Evolutionary conservation across 2,888 invertebrate genomes (phyloP).

Genomic region (Nemurella pictetii): DNA sequence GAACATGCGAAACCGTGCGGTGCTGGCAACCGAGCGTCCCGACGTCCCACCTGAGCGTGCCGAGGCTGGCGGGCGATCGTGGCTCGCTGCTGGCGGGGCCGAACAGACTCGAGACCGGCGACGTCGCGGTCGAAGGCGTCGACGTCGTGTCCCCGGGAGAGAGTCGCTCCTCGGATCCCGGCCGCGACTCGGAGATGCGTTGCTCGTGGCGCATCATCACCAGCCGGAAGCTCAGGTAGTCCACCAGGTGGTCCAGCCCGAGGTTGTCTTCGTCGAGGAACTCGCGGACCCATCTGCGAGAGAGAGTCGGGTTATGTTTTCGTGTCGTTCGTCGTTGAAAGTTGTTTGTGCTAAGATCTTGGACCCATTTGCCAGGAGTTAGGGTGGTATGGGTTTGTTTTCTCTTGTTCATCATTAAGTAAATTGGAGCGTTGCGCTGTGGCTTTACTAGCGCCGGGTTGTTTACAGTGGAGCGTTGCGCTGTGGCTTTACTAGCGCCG

Average conservation of each 20-base stretch:
- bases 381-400: too few relatives aligned
- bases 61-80: not conserved
- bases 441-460: too few relatives aligned
- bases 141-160: constrained; percentile 40
- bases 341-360: too few relatives aligned
- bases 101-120: not conserved
- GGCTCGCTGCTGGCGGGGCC: not conserved
- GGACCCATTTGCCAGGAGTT: too few relatives aligned
- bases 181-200: constrained; percentile 73
- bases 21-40: too few relatives aligned
- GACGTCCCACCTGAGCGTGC: not conserved
- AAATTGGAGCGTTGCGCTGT: too few relatives aligned
- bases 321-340: too few relatives aligned
- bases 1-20: too few relatives aligned
- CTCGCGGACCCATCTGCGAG: constrained; percentile 93
- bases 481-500: too few relatives aligned
- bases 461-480: too few relatives aligned
- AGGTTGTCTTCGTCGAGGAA: constrained; percentile 95
- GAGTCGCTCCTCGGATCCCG: constrained; percentile 76
- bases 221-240: constrained; percentile 93
- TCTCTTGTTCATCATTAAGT: too few relatives aligned
- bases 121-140: constrained; percentile 50
- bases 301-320: constrained; percentile 30
- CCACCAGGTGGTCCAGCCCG: constrained; percentile 94
- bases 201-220: constrained; percentile 94